Base-by-base conservation (phyloP, 2,113 vertebrate genomes). In the Platichthys stellatus region DNA sequence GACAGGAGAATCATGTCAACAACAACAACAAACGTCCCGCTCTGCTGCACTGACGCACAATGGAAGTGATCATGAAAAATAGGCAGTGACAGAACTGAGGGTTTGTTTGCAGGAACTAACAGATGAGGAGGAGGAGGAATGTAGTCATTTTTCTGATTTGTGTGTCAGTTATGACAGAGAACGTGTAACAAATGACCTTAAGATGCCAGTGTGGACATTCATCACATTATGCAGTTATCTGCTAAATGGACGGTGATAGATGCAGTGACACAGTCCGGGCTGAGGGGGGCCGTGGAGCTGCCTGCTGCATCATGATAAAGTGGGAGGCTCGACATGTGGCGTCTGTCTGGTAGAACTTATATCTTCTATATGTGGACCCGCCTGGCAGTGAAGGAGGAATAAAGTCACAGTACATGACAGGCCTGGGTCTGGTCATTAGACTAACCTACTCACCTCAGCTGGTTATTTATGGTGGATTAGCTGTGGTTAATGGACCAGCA, bases 401-500 rank as follows among this genome's bases (percentile, higher is more conserved):
- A 13, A 24, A 4, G 11, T 35, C 59, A 2, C 14, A 23, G 5
- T 40, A 9, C 26, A 40, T 20, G n/a, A 68, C 51, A 54, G 51
- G 9, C 18, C 20, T 3, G 1, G 62, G n/a, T 15, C 53, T 26
- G 8, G 2, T n/a, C 53, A n/a, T 45, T 58, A 40, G 11, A 69
- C 63, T 31, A 62, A 64, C 56, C 12, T 38, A 31, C 21, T 86
- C 58, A 64, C 26, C 40, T 49, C 14, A 57, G 64, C 28, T 31
- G 57, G 62, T 69, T 26, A 63, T 17, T 65, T 17, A 15, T 26
- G 5, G 14, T 23, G 20, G 51, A 65, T 59, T 35, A 56, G 49
- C 5, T 40, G 57, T 28, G 31, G 66, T 68, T 67, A 74, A 66
- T 74, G 62, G 60, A 70, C 40, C 56, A 64, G 73, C 69, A 77